Conservation (phyloP, 2,113 vertebrate genomes). For the Cryptoleucopteryx plumbea region DNA sequence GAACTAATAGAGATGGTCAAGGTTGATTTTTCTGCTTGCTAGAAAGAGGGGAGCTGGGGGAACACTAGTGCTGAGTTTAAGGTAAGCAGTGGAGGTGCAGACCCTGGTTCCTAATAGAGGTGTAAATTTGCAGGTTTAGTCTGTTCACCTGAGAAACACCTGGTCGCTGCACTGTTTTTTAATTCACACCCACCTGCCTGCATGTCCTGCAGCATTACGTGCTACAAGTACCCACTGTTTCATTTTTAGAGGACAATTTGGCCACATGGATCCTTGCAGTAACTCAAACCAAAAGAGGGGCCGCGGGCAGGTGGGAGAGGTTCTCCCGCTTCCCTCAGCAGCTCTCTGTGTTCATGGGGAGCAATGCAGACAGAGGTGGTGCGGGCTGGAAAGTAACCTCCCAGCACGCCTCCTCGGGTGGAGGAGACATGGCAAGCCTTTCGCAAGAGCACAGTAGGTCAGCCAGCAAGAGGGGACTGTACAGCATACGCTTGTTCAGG, state of each 20-base stretch:
- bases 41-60: not conserved
- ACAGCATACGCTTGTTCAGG: not conserved
- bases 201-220: not conserved
- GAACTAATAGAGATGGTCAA: not conserved
- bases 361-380: not conserved
- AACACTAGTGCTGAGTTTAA: not conserved
- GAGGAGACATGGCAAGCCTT: not conserved
- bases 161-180: not conserved
- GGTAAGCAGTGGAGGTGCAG: not conserved
- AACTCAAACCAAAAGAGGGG: not conserved
- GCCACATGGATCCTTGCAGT: not conserved
- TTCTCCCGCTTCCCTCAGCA: not conserved
- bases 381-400: not conserved
- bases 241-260: not conserved
- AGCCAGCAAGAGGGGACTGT: not conserved
- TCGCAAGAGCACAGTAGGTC: not conserved
- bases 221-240: not conserved
- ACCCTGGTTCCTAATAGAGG: not conserved
- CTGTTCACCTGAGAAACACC: not conserved
- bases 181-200: not conserved
- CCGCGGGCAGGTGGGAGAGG: not conserved
- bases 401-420: fast-evolving
- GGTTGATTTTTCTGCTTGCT: not conserved
- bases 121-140: not conserved
- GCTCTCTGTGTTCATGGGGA: not conserved